A percentile compares a stretch with the other conserved stretches of the same genome.
Evolutionary conservation across 1,140 invertebrate species (phyloP).

Genomic region (Hycleus cichorii): DNA sequence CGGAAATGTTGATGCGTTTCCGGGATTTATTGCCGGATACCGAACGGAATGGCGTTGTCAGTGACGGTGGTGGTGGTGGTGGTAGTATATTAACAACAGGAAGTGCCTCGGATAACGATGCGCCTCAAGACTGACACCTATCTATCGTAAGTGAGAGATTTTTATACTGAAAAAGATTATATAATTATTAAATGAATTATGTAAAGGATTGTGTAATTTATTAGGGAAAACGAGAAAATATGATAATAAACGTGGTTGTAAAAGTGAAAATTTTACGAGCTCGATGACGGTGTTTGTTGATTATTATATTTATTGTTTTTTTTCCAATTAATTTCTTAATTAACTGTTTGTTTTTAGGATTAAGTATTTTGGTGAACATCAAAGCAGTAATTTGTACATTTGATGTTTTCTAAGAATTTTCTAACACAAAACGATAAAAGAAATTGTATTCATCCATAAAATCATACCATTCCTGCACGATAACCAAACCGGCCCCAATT

Average conservation of each 20-base stretch:
- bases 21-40: conserved; percentile 34
- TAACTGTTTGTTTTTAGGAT: conserved; percentile 11
- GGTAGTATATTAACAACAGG: conserved; percentile 20
- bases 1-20: conserved; percentile 46
- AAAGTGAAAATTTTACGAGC: conserved; percentile 25
- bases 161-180: conserved; percentile 30
- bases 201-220: conserved; percentile 9
- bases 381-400: conserved; percentile 36
- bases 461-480: conserved; percentile 7
- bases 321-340: conserved; percentile 17
- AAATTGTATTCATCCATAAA: conserved; percentile 24
- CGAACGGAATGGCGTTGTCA: conserved; percentile 27
- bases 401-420: conserved; percentile 33
- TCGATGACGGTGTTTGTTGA: conserved; percentile 41
- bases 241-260: conserved; percentile 30
- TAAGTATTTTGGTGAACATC: conserved; percentile 29
- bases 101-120: conserved; percentile 38
- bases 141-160: conserved; percentile 33
- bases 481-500: neutral
- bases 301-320: conserved; percentile 32
- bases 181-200: neutral
- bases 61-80: neutral
- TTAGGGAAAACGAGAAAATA: neutral
- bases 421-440: conserved; percentile 14
- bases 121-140: conserved; percentile 40